Percentiles rank a stretch among this genome's conserved stretches.
Conservation (phyloP, 2,797 vertebrate species). For the Nothura maculosa region DNA sequence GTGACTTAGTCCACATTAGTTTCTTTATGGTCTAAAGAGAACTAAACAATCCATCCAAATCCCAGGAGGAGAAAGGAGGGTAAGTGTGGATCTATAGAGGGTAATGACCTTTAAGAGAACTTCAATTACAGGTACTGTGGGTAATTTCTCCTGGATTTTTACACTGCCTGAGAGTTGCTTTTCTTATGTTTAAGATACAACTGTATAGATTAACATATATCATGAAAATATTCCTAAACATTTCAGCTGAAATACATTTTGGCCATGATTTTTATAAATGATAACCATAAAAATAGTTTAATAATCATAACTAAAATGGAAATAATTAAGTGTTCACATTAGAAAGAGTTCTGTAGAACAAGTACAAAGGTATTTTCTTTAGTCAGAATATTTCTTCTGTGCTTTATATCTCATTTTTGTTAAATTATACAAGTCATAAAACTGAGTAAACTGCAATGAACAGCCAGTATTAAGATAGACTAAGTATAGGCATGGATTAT, state of each 20-base stretch:
- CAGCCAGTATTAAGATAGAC: not conserved
- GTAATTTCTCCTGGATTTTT: conserved; percentile 57
- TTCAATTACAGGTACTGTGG: conserved; percentile 63
- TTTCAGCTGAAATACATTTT: no score
- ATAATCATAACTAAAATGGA: no score
- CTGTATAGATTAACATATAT: no score
- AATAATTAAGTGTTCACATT: not conserved
- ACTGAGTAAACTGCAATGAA: not conserved
- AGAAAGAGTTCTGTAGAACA: not conserved
- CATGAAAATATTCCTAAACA: no score
- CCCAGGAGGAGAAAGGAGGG: conserved; percentile 37
- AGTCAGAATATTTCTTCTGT: not conserved
- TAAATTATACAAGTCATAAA: conserved; percentile 14
- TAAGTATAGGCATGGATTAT: not conserved
- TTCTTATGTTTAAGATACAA: no score
- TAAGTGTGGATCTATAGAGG: conserved; percentile 64
- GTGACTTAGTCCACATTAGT: conserved; percentile 41
- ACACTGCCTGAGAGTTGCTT: no score
- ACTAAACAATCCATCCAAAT: conserved; percentile 63
- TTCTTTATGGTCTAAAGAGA: conserved; percentile 60
- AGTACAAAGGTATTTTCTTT: conserved; percentile 14
- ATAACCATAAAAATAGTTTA: no score
- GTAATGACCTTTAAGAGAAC: conserved; percentile 69
- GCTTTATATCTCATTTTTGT: not conserved
- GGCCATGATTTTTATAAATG: no score